Percentiles rank a stretch among this genome's conserved stretches.
These are phyloP conservation scores for Anthopleura xanthogrammica DNA, from an alignment of 92 coral and sea anemone species.

Conservation along the genomic window DNA sequence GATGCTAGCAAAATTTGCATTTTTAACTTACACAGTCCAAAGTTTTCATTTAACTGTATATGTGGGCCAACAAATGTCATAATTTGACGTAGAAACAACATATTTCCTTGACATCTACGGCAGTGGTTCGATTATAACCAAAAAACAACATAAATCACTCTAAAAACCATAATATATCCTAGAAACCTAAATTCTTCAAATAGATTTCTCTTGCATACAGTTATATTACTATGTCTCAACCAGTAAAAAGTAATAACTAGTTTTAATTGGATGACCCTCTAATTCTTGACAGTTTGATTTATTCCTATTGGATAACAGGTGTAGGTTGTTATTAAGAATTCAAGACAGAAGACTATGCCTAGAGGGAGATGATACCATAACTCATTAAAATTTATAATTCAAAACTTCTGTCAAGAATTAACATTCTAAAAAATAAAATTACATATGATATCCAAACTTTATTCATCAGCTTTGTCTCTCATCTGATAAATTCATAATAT, in stretches of 20 bases:
- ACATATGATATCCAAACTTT: not conserved
- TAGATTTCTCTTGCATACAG: not conserved
- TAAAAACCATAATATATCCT: not conserved
- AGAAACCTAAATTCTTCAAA: not conserved
- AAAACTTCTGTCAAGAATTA: not conserved
- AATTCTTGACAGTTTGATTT: not conserved
- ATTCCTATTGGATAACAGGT: slow-evolving; percentile 1
- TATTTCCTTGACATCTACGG: not conserved
- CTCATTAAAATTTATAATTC: not conserved
- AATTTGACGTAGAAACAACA: slow-evolving; percentile 61
- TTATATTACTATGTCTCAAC: not conserved
- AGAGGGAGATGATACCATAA: not conserved
- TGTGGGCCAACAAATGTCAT: slow-evolving; percentile 58
- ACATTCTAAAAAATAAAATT: not conserved
- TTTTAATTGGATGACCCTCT: not conserved
- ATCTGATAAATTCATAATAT: not conserved
- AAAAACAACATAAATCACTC: not conserved
- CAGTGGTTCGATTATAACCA: not conserved
- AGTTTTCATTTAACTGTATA: slow-evolving; percentile 26
- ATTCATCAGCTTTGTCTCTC: not conserved
- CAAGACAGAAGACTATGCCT: not conserved
- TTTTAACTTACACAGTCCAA: slow-evolving; percentile 49
- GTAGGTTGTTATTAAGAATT: not conserved
- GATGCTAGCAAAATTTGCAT: not conserved
- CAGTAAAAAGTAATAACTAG: not conserved